Evolutionary conservation across 1,140 invertebrate genomes (phyloP), one percentile per base, ranked within the genome.

Genomic region (Ceratina japonica): DNA sequence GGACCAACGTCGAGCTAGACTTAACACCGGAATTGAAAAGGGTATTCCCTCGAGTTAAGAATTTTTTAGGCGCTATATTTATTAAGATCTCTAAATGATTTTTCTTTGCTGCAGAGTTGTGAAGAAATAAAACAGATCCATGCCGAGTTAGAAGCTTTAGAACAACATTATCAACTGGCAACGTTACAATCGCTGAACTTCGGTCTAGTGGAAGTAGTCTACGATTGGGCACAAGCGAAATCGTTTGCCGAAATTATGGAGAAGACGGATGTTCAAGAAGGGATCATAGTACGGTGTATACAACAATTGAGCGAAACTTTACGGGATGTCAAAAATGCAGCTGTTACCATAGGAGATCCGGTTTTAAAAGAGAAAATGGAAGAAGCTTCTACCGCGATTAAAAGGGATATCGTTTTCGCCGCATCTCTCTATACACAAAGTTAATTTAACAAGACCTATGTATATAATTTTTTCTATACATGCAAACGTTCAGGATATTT

Each of bases 351-450:
- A 80, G 99, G 99, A 0, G 97, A 99, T 92, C 96, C 97, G 0
- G 95, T 96, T 22, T 92, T 99, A 0, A 95, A 96, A 87, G 95
- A 96, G 66, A 99, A 99, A 93, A 99, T 99, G 97, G 97, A 99
- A 90, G 96, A 98, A 92, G 98, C 98, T 0, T 98, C 97, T 0
- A 95, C 95, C 2, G 95, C 96, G 52, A 99, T 99, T 72, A 99
- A 99, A 90, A 93, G 99, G 84, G 98, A 99, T 91, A 99, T 99
- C 90, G 98, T 99, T 1, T 99, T 99, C 92, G 97, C 98, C 51
- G 98, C 98, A 24, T 99, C 97, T 92, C 93, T 99, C 18, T 99
- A 99, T 89, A 98, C 97, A 13, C 94, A 95, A 90, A 90, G 92
- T 86, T 92, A 83, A 87, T 51, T 13, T 18, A 70, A 77, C 13